Base-by-base conservation (phyloP, 2,888 invertebrate genomes). In the Strigamia crassipes region DNA sequence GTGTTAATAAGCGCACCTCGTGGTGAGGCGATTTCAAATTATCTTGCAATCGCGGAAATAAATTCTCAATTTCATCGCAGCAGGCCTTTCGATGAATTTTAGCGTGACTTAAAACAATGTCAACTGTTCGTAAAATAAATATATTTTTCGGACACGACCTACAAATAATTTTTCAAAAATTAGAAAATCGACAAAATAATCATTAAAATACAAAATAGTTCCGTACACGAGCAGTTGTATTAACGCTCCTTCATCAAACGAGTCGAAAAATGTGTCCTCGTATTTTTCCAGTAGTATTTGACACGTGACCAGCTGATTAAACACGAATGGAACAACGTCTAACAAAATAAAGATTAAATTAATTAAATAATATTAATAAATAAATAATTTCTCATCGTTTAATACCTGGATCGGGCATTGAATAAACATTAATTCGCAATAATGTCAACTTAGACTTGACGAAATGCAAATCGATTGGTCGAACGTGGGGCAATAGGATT, bases 11-110 rank as follows among this genome's bases (percentile, higher is more conserved):
- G 21, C 96, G 91, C 1, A 93, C 89, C 87, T 92, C 90, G 85
- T 92, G 91, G 86, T 91, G 92, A 12, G 93, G 92, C 0, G 93
- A 93, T 31, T 90, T 90, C 1, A 94, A 89, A 86, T 94, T 92
- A 0, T 86, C 86, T 81, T 90, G 89, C n/a, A 94, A 92, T 86
- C 84, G 73, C 12, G 18, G 18, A 18, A 31, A 80, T 10, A 81
- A 31, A 78, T 78, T 90, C 85, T 82, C 82, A 42, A 84, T 84
- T 34, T 79, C 73, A 66, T 27, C 27, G 23, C 27, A 10, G 10
- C 2, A 6, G 21, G 56, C 81, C 12, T 31, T 31, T 10, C 56
- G 8, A 10, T 51, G 82, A 13, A 51, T 42, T 42, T 77, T 51
- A 9, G 83, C 82, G 38, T 66, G 77, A 10, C 82, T 85, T 61